Base-by-base conservation (phyloP, 2,888 invertebrate species). In the Sarcophaga variegata region DNA sequence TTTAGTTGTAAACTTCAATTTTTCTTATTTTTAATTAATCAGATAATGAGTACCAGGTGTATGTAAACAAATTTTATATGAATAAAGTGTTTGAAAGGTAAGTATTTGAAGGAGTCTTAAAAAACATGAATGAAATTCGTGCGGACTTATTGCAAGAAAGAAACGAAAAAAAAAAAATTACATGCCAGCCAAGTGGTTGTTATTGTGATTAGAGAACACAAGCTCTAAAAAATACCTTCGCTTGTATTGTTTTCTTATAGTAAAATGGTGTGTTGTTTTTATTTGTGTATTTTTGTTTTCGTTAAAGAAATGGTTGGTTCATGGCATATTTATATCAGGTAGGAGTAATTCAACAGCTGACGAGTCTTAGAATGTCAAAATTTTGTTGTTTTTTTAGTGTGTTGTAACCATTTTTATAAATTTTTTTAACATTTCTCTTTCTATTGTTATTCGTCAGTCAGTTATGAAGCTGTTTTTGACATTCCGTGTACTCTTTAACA, bases 261-360 rank as follows among this genome's bases (percentile, higher is more conserved):
- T 90, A 89, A 89, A 90, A 88, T 70, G 14, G 67, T 78, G 81
- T 88, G 87, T 86, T 88, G 88, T 85, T 62, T 47, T 47, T 89
- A 88, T 88, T 89, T 89, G 27, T 64, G 47, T 27, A 72, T 63
- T 78, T 17, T 60, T 81, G 47, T 27, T 49, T 78, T 83, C 77
- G 79, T 67, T 66, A 78, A 77, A 76, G 60, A 71, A 47, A 83
- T 85, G 72, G 83, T 88, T 60, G 47, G 54, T 54, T 54, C n/a
- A n/a, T n/a, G n/a, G n/a, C n/a, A n/a, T n/a, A n/a, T n/a, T n/a
- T n/a, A n/a, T n/a, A n/a, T n/a, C n/a, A n/a, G n/a, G n/a, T n/a
- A n/a, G n/a, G n/a, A n/a, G n/a, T n/a, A n/a, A n/a, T n/a, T n/a
- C n/a, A n/a, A n/a, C n/a, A n/a, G n/a, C n/a, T n/a, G n/a, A n/a